Base-by-base conservation (phyloP, 2,888 invertebrate genomes). In the Calliphora vomitoria region DNA sequence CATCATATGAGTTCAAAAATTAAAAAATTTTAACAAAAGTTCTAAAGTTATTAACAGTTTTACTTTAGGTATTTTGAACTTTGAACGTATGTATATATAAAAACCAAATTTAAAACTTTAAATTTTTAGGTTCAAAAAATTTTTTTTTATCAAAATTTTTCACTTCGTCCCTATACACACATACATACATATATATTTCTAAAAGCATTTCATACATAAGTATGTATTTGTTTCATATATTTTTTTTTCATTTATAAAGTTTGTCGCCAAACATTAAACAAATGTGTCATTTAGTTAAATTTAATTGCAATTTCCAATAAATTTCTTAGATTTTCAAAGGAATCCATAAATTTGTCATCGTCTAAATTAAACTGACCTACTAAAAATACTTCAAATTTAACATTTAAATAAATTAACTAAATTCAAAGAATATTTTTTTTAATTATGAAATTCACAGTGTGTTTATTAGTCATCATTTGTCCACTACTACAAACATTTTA, bases 381-480 rank as follows among this genome's bases (percentile, higher is more conserved):
- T 55, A 3, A 60, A 60, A 31, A 5, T 58, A 25, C 25, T 58
- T 58, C 13, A 25, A 25, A 58, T 25, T 58, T 25, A 1, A 58
- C 25, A 15, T 60, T 60, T 15, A 31, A 60, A 60, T 20, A 55
- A 55, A 10, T 55, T 15, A 35, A 35, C 31, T 35, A 31, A 60
- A 60, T 35, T 50, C n/a, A 31, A 8, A 15, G 15, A 31, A 15
- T 15, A 31, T 53, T 35, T 53, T 50, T 71, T 18, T 35, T 50
- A 53, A 35, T 50, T 35, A 53, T 35, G n/a, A 35, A 71, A 47
- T 62, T 4, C 10, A 60, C 8, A 47, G 1, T 75, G 53, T 78
- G 20, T 58, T 20, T 79, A 68, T 79, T 79, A 79, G 68, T 79
- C 78, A 79, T 58, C 66, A 47, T 79, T 68, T 31, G 55, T 41